Evolutionary conservation across 2,797 vertebrate species (phyloP).

Genomic region (Apogon hyalosoma): DNA sequence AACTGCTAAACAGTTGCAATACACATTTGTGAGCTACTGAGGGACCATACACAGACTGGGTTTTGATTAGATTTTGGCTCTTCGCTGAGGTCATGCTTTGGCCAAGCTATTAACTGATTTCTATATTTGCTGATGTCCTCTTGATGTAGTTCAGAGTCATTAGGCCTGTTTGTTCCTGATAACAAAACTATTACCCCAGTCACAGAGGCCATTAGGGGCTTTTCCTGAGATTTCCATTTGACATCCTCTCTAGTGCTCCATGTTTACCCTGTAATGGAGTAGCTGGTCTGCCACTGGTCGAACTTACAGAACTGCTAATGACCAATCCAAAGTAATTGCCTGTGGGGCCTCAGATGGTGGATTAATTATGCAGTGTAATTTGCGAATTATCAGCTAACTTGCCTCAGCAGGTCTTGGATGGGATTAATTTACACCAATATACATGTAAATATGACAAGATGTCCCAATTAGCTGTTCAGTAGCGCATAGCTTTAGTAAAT

Average conservation of each 20-base stretch:
- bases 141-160: constrained; percentile 73
- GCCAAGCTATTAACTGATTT: constrained; percentile 65
- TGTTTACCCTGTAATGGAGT: constrained; percentile 68
- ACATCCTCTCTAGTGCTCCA: constrained; percentile 41
- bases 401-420: constrained; percentile 47
- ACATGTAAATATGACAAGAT: constrained; percentile 58
- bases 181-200: constrained; percentile 71
- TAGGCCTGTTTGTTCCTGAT: constrained; percentile 73
- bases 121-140: constrained; percentile 69
- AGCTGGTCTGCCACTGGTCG: constrained; percentile 51
- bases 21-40: constrained; percentile 52
- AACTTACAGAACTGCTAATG: constrained; percentile 60
- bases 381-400: constrained; percentile 67
- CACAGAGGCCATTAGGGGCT: constrained; percentile 60
- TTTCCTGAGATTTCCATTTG: constrained; percentile 62
- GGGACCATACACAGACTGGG: constrained; percentile 31
- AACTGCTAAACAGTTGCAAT: constrained; percentile 35
- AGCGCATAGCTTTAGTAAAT: constrained; percentile 30
- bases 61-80: constrained; percentile 64
- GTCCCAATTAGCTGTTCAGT: constrained; percentile 40
- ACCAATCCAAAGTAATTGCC: constrained; percentile 71
- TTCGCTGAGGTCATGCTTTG: constrained; percentile 67
- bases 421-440: constrained; percentile 60
- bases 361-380: constrained; percentile 75
- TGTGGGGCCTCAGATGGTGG: constrained; percentile 60